Evolutionary conservation across 2,888 invertebrate species (phyloP).

Genomic region (Chalcis sispes): DNA sequence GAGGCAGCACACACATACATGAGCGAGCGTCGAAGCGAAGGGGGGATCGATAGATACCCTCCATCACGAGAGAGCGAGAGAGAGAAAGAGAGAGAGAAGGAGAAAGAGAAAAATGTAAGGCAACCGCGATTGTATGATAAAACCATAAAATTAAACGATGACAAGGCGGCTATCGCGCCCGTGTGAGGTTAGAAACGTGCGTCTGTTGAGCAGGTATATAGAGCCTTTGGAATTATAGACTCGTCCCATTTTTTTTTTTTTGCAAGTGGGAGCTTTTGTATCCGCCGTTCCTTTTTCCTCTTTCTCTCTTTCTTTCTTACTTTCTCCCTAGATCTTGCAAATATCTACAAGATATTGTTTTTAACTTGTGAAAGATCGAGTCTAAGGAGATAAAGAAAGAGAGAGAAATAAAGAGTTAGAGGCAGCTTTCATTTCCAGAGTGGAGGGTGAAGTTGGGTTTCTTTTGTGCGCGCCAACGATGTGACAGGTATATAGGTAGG

Average conservation of each 20-base stretch:
- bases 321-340: not conserved
- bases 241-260: conserved; percentile 15
- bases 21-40: not conserved
- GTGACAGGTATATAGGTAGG: not conserved
- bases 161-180: too few species aligned
- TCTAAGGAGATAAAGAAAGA: too few species aligned
- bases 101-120: not conserved
- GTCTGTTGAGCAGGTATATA: conserved; percentile 24
- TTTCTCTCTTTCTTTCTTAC: too few species aligned
- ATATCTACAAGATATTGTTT: too few species aligned
- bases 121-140: too few species aligned
- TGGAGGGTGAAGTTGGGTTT: not conserved
- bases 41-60: conserved; percentile 52
- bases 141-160: too few species aligned
- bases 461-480: not conserved
- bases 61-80: conserved; percentile 33
- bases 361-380: not conserved
- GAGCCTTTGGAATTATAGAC: conserved; percentile 34
- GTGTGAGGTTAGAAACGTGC: conserved; percentile 22
- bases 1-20: conserved; percentile 23
- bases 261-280: too few species aligned
- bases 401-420: too few species aligned
- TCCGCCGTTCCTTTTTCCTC: too few species aligned
- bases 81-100: not conserved
- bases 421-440: conserved; percentile 7